These are phyloP conservation scores for Tenebrio molitor DNA, from an alignment of 1,140 invertebrate species.

Conservation along the genomic window DNA sequence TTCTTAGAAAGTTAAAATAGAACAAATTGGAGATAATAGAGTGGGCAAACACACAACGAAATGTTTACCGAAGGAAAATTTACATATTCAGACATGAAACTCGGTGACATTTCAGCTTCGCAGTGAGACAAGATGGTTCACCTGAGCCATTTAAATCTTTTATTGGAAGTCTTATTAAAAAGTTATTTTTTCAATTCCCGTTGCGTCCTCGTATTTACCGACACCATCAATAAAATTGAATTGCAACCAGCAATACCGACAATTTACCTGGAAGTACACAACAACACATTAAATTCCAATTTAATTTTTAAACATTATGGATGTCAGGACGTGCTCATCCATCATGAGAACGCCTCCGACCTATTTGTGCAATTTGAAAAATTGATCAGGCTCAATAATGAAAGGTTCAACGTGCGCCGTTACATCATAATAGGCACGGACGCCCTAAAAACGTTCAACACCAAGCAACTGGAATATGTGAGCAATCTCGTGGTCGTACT, in stretches of 20 bases:
- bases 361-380: slow-evolving; percentile 45
- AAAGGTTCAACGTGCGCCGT: slow-evolving; percentile 44
- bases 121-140: no score
- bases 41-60: no score
- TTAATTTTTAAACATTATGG: slow-evolving; percentile 42
- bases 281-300: slow-evolving; percentile 20
- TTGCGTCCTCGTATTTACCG: slow-evolving; percentile 45
- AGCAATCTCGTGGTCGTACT: slow-evolving; percentile 28
- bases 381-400: slow-evolving; percentile 7
- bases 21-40: no score
- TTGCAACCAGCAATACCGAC: slow-evolving; percentile 21
- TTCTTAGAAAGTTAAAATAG: no score
- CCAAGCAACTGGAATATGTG: slow-evolving; percentile 33
- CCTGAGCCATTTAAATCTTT: slow-evolving; percentile 32
- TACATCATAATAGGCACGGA: slow-evolving; percentile 30
- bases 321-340: slow-evolving; percentile 48
- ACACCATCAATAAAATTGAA: slow-evolving; percentile 19
- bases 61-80: no score
- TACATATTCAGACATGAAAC: no score
- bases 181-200: slow-evolving; percentile 43
- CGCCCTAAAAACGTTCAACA: neutral
- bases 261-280: slow-evolving; percentile 10
- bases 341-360: slow-evolving; percentile 19
- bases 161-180: slow-evolving; percentile 44
- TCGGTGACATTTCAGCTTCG: no score